Evolutionary conservation across 2,797 vertebrate genomes (phyloP), one percentile per base, ranked within the genome.

Genomic region (Avahi laniger): DNA sequence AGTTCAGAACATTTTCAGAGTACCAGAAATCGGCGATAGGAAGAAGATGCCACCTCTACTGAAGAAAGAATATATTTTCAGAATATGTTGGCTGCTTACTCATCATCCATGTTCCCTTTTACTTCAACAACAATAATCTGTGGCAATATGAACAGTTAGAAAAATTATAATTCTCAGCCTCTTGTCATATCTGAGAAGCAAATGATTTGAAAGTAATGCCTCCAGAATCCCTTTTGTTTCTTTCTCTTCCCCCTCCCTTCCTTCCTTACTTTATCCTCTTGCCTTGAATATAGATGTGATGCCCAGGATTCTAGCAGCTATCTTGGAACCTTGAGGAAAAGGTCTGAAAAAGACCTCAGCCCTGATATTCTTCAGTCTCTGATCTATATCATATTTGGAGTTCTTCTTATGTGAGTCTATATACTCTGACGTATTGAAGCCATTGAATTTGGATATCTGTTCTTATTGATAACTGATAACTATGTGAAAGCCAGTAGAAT

Each of bases 121-220:
- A 86, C 15, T 18, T 59, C 67, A 96, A 78, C 12, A 79, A 90
- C 28, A 84, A 81, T 50, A 52, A 93, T 83, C 54, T 2, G 61
- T 48, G 48, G n/a, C 54, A 54, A 92, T 57, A 65, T 50, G 75
- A 88, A 91, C 9, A 67, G 33, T 81, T 41, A 79, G 61, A 93
- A 92, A 79, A 87, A 83, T 43, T 79, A 43, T 4, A 57, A 89
- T 92, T 75, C 28, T 70, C 33, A 89, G 33, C 0, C 26, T 73
- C 20, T 41, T 35, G 13, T 80, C 69, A 59, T 35, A 89, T 38
- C 43, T 8, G 26, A 48, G 41, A 69, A 35, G 46, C n/a, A 83
- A 96, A 67, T 81, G 7, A 90, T 72, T 30, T 87, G 28, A 92
- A 94, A 89, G 48, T 30, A 90, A 92, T 22, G 13, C 59, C 33